Base-by-base conservation (phyloP, 53 echinoderm and acorn worm species). In the Henricia sp. region DNA sequence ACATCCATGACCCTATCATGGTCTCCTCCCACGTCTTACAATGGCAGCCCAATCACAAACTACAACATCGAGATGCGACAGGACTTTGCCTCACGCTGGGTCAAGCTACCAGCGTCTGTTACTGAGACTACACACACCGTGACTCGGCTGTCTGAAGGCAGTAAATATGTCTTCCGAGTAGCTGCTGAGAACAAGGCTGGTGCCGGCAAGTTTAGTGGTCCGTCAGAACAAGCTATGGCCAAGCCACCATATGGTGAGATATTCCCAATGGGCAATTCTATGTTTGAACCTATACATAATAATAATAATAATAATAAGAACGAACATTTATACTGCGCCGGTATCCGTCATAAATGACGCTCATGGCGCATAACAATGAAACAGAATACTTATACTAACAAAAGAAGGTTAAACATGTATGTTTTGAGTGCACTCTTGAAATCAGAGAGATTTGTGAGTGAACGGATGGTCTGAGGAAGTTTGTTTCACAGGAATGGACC, bases 131-230 rank as follows among this genome's bases (percentile, higher is more conserved):
- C 78, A 1, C 87, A 92, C 87, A 90, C 89, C 3, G 94, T 92
- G 46, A 91, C 90, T 23, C 74, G 90, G 19, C 92, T 97, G 57
- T 76, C 78, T 10, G 90, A 88, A 51, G 92, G 88, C n/a, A 82
- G 86, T 35, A 90, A 92, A 50, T 97, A 97, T 50, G 69, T 83
- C 39, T 97, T 97, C 89, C 78, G 92, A 24, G 92, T 97, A 32
- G 82, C 90, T 4, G 99, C 99, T 25, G 90, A 95, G 59, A 99
- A 96, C 72, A 96, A 93, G 78, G 96, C 91, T 10, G 93, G 96
- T 9, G 57, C 66, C 35, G 89, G 93, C 1, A 89, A 92, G 40
- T 92, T 88, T 57, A 95, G 94, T 69, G 84, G 88, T 39, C 86
- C 90, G 0, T 88, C 88, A 28, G 86, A 86, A 16, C 43, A 84